Percentiles rank a stretch among this genome's conserved stretches.
phyloP scores from a whole-genome alignment of 2,797 vertebrate genomes.

The Aeoliscus strigatus region DNA sequence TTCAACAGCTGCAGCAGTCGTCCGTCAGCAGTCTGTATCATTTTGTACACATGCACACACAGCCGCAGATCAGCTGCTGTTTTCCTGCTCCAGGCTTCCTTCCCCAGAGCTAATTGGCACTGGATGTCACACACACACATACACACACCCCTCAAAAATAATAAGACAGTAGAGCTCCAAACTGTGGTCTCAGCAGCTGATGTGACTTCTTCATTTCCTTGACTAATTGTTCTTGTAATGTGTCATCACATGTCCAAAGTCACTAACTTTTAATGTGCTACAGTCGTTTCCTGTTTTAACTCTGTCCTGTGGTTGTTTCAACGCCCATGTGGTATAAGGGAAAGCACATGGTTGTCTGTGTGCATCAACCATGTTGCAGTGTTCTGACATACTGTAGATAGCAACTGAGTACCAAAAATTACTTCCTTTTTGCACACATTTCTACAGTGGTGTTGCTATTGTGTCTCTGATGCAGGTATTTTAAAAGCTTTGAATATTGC shows the following conservation, averaged over 20 bases:
- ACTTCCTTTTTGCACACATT: no score
- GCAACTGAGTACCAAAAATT: no score
- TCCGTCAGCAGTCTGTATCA: constrained; percentile 27
- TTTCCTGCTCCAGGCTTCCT: neutral
- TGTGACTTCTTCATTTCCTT: neutral
- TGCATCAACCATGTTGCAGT: neutral
- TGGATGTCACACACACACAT: constrained; percentile 7
- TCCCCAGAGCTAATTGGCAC: constrained; percentile 25
- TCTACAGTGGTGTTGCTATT: no score
- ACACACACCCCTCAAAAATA: constrained; percentile 1
- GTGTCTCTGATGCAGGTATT: no score
- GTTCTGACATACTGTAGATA: no score
- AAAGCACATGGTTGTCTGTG: constrained; percentile 1
- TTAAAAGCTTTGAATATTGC: no score
- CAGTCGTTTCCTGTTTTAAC: constrained; percentile 10
- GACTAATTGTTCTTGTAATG: neutral
- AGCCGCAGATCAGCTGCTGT: constrained; percentile 22
- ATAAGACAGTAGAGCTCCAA: constrained; percentile 7
- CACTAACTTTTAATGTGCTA: neutral
- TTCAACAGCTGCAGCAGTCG: constrained; percentile 38
- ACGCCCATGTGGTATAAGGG: neutral
- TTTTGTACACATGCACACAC: constrained; percentile 1
- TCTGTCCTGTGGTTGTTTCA: constrained; percentile 1
- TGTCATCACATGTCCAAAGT: neutral
- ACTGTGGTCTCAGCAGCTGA: neutral